Percentiles rank a stretch among this genome's conserved stretches.
Evolutionary conservation across 2,888 invertebrate genomes (phyloP).

Genomic region (Hipparchia semele): DNA sequence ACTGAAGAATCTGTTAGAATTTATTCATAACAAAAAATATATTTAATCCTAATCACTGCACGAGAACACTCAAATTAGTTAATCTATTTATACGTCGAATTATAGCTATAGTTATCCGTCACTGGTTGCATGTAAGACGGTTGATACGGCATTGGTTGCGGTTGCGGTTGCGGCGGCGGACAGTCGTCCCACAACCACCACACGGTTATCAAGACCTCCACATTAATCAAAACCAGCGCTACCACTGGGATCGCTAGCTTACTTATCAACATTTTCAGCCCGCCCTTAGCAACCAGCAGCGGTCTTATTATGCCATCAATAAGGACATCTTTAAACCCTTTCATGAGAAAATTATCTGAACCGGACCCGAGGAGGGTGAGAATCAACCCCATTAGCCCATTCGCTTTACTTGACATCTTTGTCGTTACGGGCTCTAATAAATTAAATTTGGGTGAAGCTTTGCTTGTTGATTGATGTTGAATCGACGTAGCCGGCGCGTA

Average conservation of each 20-base stretch:
- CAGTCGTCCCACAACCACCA: slow-evolving; percentile 82
- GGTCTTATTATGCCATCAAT: slow-evolving; percentile 70
- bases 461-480: slow-evolving; percentile 20
- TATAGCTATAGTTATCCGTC: slow-evolving; percentile 19
- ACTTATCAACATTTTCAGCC: slow-evolving; percentile 67
- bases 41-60: slow-evolving; percentile 1
- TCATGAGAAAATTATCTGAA: slow-evolving; percentile 54
- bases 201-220: slow-evolving; percentile 68
- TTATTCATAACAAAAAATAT: background rate
- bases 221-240: slow-evolving; percentile 66
- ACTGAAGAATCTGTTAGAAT: too few species aligned
- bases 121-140: slow-evolving; percentile 12
- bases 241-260: slow-evolving; percentile 72
- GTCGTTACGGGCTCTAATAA: slow-evolving; percentile 59
- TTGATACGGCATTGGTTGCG: slow-evolving; percentile 8
- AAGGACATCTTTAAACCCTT: slow-evolving; percentile 65
- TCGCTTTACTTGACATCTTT: slow-evolving; percentile 62
- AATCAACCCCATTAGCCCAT: slow-evolving; percentile 62
- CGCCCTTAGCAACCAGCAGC: slow-evolving; percentile 63
- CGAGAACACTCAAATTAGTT: background rate
- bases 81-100: slow-evolving; percentile 17
- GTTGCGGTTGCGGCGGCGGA: slow-evolving; percentile 42
- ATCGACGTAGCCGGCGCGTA: slow-evolving; percentile 20
- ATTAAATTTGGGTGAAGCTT: slow-evolving; percentile 43
- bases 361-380: slow-evolving; percentile 61